These are phyloP conservation scores for Acipenser oxyrinchus DNA, from an alignment of 2,797 vertebrate genomes.

Conservation along the genomic window DNA sequence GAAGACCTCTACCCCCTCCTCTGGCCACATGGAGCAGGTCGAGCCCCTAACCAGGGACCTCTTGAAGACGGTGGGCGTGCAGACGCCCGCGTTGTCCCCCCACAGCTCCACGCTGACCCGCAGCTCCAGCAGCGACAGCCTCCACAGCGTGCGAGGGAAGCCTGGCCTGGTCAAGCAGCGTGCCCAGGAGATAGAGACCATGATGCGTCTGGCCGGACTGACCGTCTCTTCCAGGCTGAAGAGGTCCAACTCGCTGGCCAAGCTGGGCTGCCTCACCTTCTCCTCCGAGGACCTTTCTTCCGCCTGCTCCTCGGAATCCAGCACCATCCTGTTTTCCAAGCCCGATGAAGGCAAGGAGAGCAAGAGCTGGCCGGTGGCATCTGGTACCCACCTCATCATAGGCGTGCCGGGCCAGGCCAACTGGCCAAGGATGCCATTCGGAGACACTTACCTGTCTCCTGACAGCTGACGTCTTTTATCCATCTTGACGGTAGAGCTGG, in stretches of 20 bases:
- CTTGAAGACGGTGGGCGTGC: slow-evolving; percentile 67
- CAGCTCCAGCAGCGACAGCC: slow-evolving; percentile 94
- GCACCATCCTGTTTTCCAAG: slow-evolving; percentile 57
- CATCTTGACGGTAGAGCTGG: slow-evolving; percentile 20
- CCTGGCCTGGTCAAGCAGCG: slow-evolving; percentile 87
- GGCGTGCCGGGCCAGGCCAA: slow-evolving; percentile 30
- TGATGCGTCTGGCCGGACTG: slow-evolving; percentile 83
- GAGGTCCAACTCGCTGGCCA: slow-evolving; percentile 91
- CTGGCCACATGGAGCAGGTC: slow-evolving; percentile 55
- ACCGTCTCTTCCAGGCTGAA: slow-evolving; percentile 86
- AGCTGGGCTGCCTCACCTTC: slow-evolving; percentile 81
- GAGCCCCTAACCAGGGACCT: slow-evolving; percentile 79
- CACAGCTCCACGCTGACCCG: slow-evolving; percentile 87
- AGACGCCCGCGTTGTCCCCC: slow-evolving; percentile 76
- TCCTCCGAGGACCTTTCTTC: slow-evolving; percentile 84
- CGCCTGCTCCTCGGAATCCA: slow-evolving; percentile 58
- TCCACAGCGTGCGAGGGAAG: slow-evolving; percentile 85
- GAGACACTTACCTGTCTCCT: slow-evolving; percentile 26
- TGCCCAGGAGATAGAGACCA: slow-evolving; percentile 87
- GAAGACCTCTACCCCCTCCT: slow-evolving; percentile 55
- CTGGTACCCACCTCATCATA: slow-evolving; percentile 26
- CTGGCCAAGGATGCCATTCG: slow-evolving; percentile 33
- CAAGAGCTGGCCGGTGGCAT: slow-evolving; percentile 44
- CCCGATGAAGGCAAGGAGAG: slow-evolving; percentile 54
- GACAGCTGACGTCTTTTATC: slow-evolving; percentile 50